Evolutionary conservation across 2,113 vertebrate genomes (phyloP).

Genomic region (Arizona elegans): DNA sequence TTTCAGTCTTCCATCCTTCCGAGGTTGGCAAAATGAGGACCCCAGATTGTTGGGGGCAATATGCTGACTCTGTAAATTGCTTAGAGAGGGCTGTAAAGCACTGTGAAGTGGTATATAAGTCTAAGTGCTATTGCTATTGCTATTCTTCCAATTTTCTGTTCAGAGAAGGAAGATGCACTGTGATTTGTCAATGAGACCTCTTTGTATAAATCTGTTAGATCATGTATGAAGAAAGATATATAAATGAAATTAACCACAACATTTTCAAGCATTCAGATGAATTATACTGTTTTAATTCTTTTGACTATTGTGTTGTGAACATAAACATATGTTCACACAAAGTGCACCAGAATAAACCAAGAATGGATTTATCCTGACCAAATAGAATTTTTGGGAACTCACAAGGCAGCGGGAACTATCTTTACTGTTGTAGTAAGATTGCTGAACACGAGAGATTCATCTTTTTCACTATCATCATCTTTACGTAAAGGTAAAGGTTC

Average conservation of each 20-base stretch:
- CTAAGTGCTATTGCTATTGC: neutral
- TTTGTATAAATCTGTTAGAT: neutral
- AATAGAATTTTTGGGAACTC: neutral
- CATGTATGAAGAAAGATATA: neutral
- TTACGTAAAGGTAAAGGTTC: neutral
- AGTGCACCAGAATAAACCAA: neutral
- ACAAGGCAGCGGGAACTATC: fast-evolving
- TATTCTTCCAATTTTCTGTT: neutral
- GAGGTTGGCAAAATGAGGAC: too few relatives aligned
- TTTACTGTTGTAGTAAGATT: neutral
- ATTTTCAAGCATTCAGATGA: neutral
- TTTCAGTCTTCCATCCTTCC: too few relatives aligned
- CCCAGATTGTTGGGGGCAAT: too few relatives aligned
- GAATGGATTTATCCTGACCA: neutral
- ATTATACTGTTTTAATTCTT: neutral
- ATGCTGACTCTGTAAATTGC: too few relatives aligned
- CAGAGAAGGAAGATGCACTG: neutral
- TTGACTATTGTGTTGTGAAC: neutral
- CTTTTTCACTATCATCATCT: neutral
- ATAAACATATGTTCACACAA: neutral
- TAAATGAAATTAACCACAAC: neutral
- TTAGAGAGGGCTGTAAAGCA: too few relatives aligned
- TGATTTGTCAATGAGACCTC: neutral
- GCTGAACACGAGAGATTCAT: neutral
- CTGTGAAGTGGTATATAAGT: too few relatives aligned